These are phyloP conservation scores for Alosa alosa DNA, from an alignment of 2,113 vertebrate species.

Conservation along the genomic window DNA sequence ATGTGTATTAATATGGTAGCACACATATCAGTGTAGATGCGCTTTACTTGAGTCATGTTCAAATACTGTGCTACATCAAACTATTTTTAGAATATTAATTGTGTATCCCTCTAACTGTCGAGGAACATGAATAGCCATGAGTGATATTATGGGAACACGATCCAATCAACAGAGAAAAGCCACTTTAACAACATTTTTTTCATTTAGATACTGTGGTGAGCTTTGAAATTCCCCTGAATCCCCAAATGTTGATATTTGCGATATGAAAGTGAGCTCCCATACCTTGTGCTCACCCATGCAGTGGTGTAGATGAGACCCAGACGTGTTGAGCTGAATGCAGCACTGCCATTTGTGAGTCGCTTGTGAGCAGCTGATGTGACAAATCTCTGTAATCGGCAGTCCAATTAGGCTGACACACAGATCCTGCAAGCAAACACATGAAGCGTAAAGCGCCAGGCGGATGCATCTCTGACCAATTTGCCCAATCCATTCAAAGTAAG, in stretches of 20 bases:
- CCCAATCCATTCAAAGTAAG: constrained; percentile 36
- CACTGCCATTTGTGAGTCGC: neutral
- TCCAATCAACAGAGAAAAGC: neutral
- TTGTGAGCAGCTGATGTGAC: constrained; percentile 18
- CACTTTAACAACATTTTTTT: neutral
- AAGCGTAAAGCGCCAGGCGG: constrained; percentile 14
- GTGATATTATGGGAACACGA: neutral
- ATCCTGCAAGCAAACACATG: constrained; percentile 16
- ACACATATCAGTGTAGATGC: too few species aligned
- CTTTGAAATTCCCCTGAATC: neutral
- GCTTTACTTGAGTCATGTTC: neutral
- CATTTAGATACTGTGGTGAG: neutral
- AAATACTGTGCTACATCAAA: neutral
- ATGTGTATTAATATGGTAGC: neutral
- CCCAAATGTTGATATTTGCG: neutral
- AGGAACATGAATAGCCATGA: neutral
- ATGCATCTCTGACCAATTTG: constrained; percentile 24
- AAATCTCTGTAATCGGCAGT: constrained; percentile 23
- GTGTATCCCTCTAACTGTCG: neutral
- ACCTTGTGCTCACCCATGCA: neutral
- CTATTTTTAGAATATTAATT: neutral
- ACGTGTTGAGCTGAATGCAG: neutral
- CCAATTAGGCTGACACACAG: constrained; percentile 33
- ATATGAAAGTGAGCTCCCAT: neutral
- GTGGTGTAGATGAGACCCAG: neutral